Evolutionary conservation across 2,113 vertebrate species (phyloP).

Genomic region (Sapayoa aenigma): DNA sequence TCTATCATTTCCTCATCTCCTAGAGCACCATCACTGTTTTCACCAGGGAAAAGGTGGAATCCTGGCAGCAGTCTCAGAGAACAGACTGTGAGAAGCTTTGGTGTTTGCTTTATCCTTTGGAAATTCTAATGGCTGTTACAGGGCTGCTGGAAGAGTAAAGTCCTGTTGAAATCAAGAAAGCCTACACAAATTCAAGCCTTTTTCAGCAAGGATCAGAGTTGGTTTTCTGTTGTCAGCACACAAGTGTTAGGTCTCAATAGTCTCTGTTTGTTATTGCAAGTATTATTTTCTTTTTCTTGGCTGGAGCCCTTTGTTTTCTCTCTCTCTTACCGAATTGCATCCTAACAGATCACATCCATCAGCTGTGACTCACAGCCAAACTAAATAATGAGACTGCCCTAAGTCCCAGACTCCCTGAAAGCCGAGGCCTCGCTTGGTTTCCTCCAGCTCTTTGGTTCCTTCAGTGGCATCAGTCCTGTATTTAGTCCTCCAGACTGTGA

Average conservation of each 20-base stretch:
- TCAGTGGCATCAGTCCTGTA: conserved; percentile 68
- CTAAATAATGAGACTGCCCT: background rate
- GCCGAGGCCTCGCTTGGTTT: conserved; percentile 69
- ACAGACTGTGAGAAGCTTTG: background rate
- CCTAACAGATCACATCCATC: background rate
- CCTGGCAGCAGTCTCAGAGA: background rate
- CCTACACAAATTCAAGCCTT: background rate
- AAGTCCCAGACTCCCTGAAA: background rate
- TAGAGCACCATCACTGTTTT: background rate
- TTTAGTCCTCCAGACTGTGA: conserved; percentile 77
- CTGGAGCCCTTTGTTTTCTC: background rate
- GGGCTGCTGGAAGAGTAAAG: background rate
- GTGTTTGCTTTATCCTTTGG: background rate
- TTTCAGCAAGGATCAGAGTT: background rate
- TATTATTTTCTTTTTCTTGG: background rate
- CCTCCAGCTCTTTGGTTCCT: conserved; percentile 73
- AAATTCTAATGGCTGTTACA: background rate
- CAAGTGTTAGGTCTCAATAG: background rate
- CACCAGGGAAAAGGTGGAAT: background rate
- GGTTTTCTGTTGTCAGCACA: background rate
- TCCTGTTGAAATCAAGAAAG: background rate
- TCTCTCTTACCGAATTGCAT: background rate
- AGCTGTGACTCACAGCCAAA: background rate
- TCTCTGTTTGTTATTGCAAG: background rate
- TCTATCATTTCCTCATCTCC: background rate